phyloP scores from a whole-genome alignment of 2,888 invertebrate genomes.

The Allophyes oxyacanthae region DNA sequence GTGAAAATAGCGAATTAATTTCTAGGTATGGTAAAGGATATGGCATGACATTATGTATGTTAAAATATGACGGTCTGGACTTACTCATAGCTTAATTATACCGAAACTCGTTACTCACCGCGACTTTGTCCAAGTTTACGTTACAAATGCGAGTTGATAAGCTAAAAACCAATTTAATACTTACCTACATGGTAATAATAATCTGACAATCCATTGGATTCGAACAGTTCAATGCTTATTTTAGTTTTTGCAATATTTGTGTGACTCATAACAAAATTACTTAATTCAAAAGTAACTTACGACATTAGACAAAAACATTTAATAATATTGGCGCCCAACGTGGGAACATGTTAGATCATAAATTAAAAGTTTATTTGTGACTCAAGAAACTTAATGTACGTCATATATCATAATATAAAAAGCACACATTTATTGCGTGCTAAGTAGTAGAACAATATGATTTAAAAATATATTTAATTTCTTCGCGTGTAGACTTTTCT shows the following conservation, averaged over 20 bases:
- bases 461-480: conserved; percentile 43
- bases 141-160: neutral
- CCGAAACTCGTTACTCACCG: neutral
- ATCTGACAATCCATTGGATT: no score
- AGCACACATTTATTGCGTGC: conserved; percentile 47
- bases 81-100: conserved; percentile 16
- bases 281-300: neutral
- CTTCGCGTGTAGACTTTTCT: conserved; percentile 59
- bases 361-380: conserved; percentile 25
- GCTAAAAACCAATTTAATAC: no score
- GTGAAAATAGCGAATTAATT: conserved; percentile 34
- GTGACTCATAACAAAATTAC: neutral
- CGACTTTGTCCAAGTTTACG: neutral
- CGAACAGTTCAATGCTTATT: no score
- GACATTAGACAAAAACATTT: neutral
- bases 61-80: conserved; percentile 7
- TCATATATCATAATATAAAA: conserved; percentile 37
- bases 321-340: conserved; percentile 43
- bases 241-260: no score
- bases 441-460: conserved; percentile 32
- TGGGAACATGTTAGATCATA: conserved; percentile 25
- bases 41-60: conserved; percentile 20
- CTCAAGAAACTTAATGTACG: conserved; percentile 26
- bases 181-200: no score
- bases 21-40: conserved; percentile 4